A percentile compares a stretch with the other conserved stretches of the same genome.
Conservation (phyloP, 2,113 vertebrate genomes). For the Corythoichthys haematopterus region DNA sequence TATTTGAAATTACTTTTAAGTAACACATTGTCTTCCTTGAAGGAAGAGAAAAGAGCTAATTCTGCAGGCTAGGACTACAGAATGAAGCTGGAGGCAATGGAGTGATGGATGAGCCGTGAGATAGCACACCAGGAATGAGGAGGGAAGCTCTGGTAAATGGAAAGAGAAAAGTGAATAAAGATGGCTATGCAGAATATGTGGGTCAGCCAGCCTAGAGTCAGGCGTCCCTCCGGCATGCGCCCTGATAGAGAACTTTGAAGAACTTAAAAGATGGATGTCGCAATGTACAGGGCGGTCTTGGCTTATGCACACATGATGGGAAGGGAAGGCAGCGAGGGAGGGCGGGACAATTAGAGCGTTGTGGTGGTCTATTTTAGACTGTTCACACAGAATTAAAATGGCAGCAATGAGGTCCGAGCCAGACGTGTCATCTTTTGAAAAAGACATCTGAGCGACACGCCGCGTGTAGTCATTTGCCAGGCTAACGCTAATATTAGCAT, state of each 20-base stretch:
- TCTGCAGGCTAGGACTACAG: neutral
- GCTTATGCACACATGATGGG: slow-evolving; percentile 32
- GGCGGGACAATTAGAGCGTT: slow-evolving; percentile 22
- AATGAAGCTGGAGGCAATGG: neutral
- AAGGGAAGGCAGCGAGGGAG: neutral
- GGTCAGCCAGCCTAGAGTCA: slow-evolving; percentile 60
- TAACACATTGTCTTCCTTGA: slow-evolving; percentile 8
- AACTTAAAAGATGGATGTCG: slow-evolving; percentile 68
- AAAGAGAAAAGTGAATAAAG: slow-evolving; percentile 63
- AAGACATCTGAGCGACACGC: slow-evolving; percentile 17
- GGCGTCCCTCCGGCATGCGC: slow-evolving; percentile 50
- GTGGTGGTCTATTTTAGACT: slow-evolving; percentile 48
- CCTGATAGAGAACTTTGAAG: slow-evolving; percentile 61
- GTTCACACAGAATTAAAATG: slow-evolving; percentile 50
- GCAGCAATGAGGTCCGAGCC: slow-evolving; percentile 44
- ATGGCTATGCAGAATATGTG: slow-evolving; percentile 56
- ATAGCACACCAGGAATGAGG: slow-evolving; percentile 45
- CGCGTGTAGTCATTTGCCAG: slow-evolving; percentile 15
- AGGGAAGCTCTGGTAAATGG: slow-evolving; percentile 46
- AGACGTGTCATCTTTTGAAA: slow-evolving; percentile 33
- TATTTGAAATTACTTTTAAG: slow-evolving; percentile 12
- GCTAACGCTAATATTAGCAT: slow-evolving; percentile 2
- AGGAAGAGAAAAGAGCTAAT: neutral
- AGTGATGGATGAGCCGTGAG: slow-evolving; percentile 45
- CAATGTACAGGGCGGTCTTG: slow-evolving; percentile 57